These are phyloP conservation scores for Anthoscopus minutus DNA, from an alignment of 2,113 vertebrate species.

Conservation along the genomic window DNA sequence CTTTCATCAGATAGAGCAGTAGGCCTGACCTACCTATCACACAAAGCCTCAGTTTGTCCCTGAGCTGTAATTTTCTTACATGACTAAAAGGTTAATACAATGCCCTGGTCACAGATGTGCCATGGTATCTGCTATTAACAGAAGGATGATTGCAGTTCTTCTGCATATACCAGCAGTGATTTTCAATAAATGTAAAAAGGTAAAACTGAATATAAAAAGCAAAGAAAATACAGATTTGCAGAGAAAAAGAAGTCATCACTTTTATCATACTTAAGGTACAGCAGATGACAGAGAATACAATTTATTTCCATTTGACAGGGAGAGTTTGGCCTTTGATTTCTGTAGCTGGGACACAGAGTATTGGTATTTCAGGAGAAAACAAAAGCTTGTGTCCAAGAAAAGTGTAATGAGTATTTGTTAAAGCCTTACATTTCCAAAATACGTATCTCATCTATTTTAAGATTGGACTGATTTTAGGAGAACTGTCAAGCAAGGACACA, in stretches of 20 bases:
- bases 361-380: not conserved
- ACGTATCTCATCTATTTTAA: not conserved
- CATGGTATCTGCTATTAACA: not conserved
- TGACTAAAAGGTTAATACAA: not conserved
- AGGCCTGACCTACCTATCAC: not conserved
- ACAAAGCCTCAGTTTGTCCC: not conserved
- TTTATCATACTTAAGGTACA: not conserved
- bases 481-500: not conserved
- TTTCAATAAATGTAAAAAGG: not conserved
- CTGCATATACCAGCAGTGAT: not conserved
- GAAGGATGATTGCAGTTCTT: not conserved
- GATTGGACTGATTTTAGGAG: not conserved
- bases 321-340: not conserved
- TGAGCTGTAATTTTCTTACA: not conserved
- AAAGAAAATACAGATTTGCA: not conserved
- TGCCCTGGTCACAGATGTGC: not conserved
- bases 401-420: not conserved
- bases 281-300: not conserved
- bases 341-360: not conserved
- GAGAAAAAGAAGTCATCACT: not conserved
- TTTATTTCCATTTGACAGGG: not conserved
- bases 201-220: not conserved
- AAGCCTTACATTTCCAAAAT: not conserved
- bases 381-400: not conserved
- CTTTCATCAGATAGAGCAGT: not conserved